phyloP scores from a whole-genome alignment of 2,797 vertebrate genomes.

The Pangasius sanitwongsei region DNA sequence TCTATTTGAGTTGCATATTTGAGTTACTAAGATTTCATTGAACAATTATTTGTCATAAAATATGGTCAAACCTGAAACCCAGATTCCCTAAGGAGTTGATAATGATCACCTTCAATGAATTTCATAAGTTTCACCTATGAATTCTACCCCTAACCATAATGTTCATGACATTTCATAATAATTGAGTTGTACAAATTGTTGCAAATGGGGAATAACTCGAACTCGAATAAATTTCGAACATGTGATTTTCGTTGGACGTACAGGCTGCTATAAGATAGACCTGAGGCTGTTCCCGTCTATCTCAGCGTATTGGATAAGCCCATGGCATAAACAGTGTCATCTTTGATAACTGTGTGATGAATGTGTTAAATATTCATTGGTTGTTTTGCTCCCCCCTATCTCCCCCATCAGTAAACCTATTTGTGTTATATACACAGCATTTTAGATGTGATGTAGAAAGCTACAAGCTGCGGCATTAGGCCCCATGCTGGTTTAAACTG shows the following conservation, averaged over 20 bases:
- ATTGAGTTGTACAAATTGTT: neutral
- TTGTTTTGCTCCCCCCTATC: neutral
- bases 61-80: neutral
- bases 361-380: neutral
- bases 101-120: neutral
- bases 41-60: neutral
- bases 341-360: constrained; percentile 14
- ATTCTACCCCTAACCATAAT: neutral
- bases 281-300: neutral
- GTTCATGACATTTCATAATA: neutral
- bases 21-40: neutral
- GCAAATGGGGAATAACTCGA: neutral
- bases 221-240: neutral
- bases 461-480: neutral
- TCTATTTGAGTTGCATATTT: neutral
- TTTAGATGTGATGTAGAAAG: constrained; percentile 1
- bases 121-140: neutral
- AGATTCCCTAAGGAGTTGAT: neutral
- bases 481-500: neutral
- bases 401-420: constrained; percentile 10
- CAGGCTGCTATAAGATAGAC: neutral
- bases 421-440: constrained; percentile 24
- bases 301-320: neutral
- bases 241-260: neutral
- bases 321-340: constrained; percentile 5